Conservation (phyloP, 2,113 vertebrate species). For the Ctenodactylus gundi region DNA sequence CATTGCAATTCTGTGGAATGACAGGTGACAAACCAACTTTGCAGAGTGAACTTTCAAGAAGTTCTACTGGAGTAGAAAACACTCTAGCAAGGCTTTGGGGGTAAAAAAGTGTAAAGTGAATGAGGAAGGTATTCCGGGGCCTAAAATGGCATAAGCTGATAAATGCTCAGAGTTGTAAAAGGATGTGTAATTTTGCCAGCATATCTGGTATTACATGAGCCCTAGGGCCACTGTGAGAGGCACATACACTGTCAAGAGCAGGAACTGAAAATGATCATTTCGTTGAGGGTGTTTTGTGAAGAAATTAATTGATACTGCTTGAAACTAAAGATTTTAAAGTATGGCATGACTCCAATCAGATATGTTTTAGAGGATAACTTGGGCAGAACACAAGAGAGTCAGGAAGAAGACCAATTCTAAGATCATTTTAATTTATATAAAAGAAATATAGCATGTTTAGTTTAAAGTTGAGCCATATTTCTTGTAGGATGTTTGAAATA, state of each 20-base stretch:
- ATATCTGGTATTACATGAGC: background rate
- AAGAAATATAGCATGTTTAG: background rate
- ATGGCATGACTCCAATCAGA: background rate
- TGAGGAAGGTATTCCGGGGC: background rate
- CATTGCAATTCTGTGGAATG: background rate
- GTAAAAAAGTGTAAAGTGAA: background rate
- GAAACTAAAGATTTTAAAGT: background rate
- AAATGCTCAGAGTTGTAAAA: background rate
- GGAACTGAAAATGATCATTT: background rate
- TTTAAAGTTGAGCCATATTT: background rate
- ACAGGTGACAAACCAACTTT: background rate
- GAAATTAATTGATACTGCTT: background rate
- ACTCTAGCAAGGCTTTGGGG: background rate
- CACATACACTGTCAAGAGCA: background rate
- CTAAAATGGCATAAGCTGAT: background rate
- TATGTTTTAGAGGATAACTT: background rate
- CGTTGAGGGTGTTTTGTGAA: background rate
- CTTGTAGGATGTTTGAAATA: background rate
- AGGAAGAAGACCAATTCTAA: background rate
- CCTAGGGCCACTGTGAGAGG: background rate
- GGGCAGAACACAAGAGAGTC: background rate
- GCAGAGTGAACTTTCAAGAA: background rate
- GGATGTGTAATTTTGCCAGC: background rate
- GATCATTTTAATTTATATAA: background rate
- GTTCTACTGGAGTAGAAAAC: background rate